Conservation (phyloP, 2,113 vertebrate genomes). For the Hystrix cristata region DNA sequence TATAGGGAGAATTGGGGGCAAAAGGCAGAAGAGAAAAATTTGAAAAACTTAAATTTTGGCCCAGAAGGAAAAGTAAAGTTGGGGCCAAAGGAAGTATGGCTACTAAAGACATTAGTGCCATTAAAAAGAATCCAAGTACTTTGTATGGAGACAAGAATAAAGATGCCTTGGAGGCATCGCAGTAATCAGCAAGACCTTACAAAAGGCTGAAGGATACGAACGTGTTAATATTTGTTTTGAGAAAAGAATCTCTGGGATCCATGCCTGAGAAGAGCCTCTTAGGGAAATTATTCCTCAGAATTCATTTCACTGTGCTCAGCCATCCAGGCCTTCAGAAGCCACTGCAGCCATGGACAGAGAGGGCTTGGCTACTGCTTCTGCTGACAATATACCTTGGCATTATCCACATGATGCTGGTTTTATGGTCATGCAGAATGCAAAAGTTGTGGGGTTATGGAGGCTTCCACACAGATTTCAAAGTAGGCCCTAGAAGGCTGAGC, state of each 20-base stretch:
- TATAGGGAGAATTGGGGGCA: not conserved
- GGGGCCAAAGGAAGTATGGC: not conserved
- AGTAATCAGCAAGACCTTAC: not conserved
- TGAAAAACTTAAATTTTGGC: not conserved
- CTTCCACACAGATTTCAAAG: not conserved
- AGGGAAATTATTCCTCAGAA: not conserved
- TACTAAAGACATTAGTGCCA: not conserved
- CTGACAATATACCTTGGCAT: not conserved
- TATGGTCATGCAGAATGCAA: not conserved
- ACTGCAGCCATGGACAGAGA: not conserved
- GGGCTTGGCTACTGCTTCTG: not conserved
- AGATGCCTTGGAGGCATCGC: not conserved
- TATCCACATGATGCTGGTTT: not conserved
- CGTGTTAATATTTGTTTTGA: not conserved
- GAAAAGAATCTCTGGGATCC: not conserved
- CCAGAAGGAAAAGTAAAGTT: not conserved
- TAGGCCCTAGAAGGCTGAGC: not conserved
- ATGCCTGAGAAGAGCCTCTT: not conserved
- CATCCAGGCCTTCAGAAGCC: not conserved
- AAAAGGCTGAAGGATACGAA: not conserved
- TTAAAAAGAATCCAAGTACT: not conserved
- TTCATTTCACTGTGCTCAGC: not conserved
- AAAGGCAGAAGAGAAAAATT: not conserved
- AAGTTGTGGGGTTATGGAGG: not conserved
- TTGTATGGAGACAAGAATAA: not conserved